Evolutionary conservation across 2,888 invertebrate species (phyloP).

Genomic region (Abscondita cerata): DNA sequence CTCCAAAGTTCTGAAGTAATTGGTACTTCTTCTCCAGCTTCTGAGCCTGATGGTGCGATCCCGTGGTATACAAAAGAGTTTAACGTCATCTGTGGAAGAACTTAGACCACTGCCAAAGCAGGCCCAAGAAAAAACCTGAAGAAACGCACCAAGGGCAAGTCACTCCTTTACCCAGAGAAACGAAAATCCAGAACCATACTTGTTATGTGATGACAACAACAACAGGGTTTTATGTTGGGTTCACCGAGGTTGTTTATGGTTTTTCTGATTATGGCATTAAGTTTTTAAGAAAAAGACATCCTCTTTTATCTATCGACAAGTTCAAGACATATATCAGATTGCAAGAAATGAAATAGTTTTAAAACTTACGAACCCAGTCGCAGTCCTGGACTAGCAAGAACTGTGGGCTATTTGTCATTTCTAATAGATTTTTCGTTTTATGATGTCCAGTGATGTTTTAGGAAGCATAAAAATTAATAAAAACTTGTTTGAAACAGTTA

Average conservation of each 20-base stretch:
- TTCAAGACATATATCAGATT: too few species aligned
- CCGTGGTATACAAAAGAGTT: background rate
- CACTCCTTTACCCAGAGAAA: background rate
- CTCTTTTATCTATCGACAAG: too few species aligned
- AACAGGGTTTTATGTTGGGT: background rate
- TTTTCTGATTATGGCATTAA: too few species aligned
- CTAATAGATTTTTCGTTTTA: background rate
- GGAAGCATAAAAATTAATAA: background rate
- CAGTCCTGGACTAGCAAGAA: background rate
- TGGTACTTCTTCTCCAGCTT: background rate
- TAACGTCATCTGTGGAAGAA: background rate
- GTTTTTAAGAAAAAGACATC: too few species aligned
- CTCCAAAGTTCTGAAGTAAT: background rate
- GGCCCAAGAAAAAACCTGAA: background rate
- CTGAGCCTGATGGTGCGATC: background rate
- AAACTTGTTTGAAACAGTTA: background rate
- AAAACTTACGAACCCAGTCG: too few species aligned
- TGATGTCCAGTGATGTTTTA: background rate
- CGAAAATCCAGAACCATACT: too few species aligned
- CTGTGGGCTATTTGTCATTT: background rate
- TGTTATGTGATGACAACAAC: background rate
- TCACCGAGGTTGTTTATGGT: background rate
- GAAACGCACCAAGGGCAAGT: background rate
- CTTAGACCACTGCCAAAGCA: slow-evolving; percentile 4
- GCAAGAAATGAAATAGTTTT: too few species aligned